Conservation (phyloP, 2,888 invertebrate genomes). For the Chydorus sphaericus region DNA sequence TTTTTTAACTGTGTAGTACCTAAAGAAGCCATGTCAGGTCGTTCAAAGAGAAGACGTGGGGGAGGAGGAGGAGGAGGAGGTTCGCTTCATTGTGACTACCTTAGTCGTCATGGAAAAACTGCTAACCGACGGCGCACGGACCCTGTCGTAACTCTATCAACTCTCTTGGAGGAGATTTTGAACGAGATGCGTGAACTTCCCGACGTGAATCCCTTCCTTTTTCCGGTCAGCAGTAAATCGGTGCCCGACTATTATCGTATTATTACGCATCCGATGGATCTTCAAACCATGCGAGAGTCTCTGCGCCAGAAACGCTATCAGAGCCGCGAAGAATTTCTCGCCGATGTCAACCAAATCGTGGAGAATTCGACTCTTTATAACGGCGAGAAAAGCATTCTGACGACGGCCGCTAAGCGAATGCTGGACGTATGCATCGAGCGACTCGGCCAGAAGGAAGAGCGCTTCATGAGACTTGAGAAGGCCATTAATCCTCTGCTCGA, state of each 20-base stretch:
- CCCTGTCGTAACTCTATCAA: slow-evolving; percentile 76
- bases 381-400: slow-evolving; percentile 68
- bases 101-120: slow-evolving; percentile 63
- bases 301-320: slow-evolving; percentile 78
- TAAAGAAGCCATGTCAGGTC: slow-evolving; percentile 47
- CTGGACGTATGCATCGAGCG: slow-evolving; percentile 72
- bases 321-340: slow-evolving; percentile 85
- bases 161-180: slow-evolving; percentile 75
- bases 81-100: slow-evolving; percentile 86
- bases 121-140: slow-evolving; percentile 86
- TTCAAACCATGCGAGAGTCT: slow-evolving; percentile 87
- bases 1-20: slow-evolving; percentile 38
- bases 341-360: slow-evolving; percentile 89
- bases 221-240: slow-evolving; percentile 82
- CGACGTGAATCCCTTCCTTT: slow-evolving; percentile 81
- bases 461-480: slow-evolving; percentile 88
- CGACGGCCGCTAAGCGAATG: slow-evolving; percentile 76
- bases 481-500: slow-evolving; percentile 95
- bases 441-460: slow-evolving; percentile 81
- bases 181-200: slow-evolving; percentile 84
- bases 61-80: slow-evolving; percentile 50
- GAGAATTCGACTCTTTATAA: slow-evolving; percentile 90
- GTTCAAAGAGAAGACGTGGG: slow-evolving; percentile 45
- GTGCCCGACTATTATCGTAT: slow-evolving; percentile 92
- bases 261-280: slow-evolving; percentile 85